Evolutionary conservation across 2,888 invertebrate species (phyloP).

Genomic region (Apodemia zela): DNA sequence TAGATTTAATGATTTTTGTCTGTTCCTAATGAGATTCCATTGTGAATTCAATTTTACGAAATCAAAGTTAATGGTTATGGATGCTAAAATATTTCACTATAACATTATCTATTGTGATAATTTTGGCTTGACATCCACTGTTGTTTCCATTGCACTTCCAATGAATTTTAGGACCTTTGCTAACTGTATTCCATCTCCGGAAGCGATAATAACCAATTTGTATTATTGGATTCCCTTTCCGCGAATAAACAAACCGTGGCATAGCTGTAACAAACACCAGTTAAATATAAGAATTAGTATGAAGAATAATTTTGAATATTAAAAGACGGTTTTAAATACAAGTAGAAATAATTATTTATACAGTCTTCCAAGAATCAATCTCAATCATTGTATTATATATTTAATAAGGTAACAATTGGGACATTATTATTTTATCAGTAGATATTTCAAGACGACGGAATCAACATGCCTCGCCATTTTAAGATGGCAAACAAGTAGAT

Average conservation of each 20-base stretch:
- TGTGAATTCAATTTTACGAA: too few relatives aligned
- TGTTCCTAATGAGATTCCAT: too few relatives aligned
- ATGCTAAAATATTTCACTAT: conserved; percentile 14
- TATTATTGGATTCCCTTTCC: conserved; percentile 38
- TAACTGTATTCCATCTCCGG: conserved; percentile 36
- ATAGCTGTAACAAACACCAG: conserved; percentile 25
- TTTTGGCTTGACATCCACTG: conserved; percentile 40
- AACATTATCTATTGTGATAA: conserved; percentile 33
- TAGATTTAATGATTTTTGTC: too few relatives aligned
- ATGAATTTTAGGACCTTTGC: conserved; percentile 39
- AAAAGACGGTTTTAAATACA: too few relatives aligned
- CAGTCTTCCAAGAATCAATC: too few relatives aligned
- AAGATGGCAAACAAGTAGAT: too few relatives aligned
- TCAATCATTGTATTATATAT: too few relatives aligned
- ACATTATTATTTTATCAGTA: too few relatives aligned
- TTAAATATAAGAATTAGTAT: neutral
- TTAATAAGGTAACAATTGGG: too few relatives aligned
- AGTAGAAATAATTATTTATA: too few relatives aligned
- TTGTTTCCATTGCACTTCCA: conserved; percentile 38
- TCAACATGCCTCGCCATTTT: too few relatives aligned
- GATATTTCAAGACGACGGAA: too few relatives aligned
- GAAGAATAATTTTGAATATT: neutral
- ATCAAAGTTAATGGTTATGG: neutral
- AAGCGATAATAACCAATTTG: conserved; percentile 39
- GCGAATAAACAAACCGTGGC: conserved; percentile 32